Percentiles rank a stretch among this genome's conserved stretches.
Evolutionary conservation across 1,140 invertebrate species (phyloP).

Genomic region (Drosophila watanabei): DNA sequence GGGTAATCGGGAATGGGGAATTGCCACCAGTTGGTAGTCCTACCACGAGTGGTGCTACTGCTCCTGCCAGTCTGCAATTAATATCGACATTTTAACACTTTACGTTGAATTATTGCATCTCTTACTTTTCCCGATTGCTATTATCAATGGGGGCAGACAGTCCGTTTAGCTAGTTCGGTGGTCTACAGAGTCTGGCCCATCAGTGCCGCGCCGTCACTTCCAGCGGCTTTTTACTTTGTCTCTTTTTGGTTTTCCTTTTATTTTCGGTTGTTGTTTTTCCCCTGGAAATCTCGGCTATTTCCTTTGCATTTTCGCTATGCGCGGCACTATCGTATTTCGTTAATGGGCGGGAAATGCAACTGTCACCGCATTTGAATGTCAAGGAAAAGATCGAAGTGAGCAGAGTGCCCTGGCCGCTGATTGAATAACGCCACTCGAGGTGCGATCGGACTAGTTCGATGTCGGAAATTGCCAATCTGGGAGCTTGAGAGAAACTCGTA

Average conservation of each 20-base stretch:
- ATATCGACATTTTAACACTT: constrained; percentile 85
- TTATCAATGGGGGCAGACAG: constrained; percentile 71
- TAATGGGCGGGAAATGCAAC: constrained; percentile 68
- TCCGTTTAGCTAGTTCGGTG: constrained; percentile 57
- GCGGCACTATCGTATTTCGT: constrained; percentile 47
- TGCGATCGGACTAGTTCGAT: constrained; percentile 40
- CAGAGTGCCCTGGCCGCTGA: constrained; percentile 25
- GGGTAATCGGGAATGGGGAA: neutral
- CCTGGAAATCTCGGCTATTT: constrained; percentile 43
- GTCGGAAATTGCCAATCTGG: constrained; percentile 33
- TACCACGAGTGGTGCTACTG: constrained; percentile 26
- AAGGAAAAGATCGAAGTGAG: constrained; percentile 28
- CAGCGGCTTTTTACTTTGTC: constrained; percentile 26
- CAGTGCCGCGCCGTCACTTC: constrained; percentile 2
- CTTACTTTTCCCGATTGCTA: constrained; percentile 76
- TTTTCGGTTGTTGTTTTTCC: constrained; percentile 21
- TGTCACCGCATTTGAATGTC: constrained; percentile 48
- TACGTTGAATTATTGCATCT: constrained; percentile 81
- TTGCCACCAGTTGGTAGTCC: constrained; percentile 17
- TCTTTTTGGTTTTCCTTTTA: constrained; percentile 8
- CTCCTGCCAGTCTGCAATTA: constrained; percentile 69
- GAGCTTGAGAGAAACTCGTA: constrained; percentile 4
- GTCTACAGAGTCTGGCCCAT: constrained; percentile 23
- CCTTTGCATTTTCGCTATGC: constrained; percentile 47
- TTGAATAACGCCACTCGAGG: constrained; percentile 44